A percentile compares a stretch with the other conserved stretches of the same genome.
Conservation (phyloP, 1,140 invertebrate species). For the Drosophila santomea region DNA sequence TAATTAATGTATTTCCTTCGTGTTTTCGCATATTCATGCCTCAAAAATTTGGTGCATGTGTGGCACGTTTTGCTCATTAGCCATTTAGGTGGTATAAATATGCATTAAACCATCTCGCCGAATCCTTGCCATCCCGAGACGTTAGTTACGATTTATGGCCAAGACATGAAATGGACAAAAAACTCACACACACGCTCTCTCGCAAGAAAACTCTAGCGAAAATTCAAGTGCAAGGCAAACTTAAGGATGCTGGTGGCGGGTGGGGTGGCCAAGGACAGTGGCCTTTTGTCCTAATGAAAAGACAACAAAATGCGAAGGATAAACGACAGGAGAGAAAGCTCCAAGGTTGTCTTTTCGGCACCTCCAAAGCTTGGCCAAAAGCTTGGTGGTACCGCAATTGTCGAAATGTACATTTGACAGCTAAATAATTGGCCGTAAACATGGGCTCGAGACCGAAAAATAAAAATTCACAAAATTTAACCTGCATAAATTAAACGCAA, state of each 20-base stretch:
- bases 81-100: constrained; percentile 78
- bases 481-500: constrained; percentile 68
- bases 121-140: constrained; percentile 45
- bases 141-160: constrained; percentile 70
- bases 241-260: constrained; percentile 20
- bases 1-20: constrained; percentile 81
- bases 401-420: constrained; percentile 53
- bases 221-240: constrained; percentile 66
- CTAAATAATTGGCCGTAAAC: constrained; percentile 42
- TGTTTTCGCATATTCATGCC: constrained; percentile 83
- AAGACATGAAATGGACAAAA: constrained; percentile 39
- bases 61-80: constrained; percentile 80
- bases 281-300: constrained; percentile 53
- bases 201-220: constrained; percentile 11
- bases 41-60: constrained; percentile 51
- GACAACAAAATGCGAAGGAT: constrained; percentile 50
- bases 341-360: constrained; percentile 7
- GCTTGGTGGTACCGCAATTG: constrained; percentile 37
- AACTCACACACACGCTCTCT: background rate
- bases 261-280: constrained; percentile 47
- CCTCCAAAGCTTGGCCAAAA: constrained; percentile 37
- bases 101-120: constrained; percentile 64
- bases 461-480: constrained; percentile 42
- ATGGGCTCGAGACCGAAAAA: constrained; percentile 16
- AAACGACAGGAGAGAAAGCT: constrained; percentile 3